Base-by-base conservation (phyloP, 2,797 vertebrate genomes). In the Agapornis canus region DNA sequence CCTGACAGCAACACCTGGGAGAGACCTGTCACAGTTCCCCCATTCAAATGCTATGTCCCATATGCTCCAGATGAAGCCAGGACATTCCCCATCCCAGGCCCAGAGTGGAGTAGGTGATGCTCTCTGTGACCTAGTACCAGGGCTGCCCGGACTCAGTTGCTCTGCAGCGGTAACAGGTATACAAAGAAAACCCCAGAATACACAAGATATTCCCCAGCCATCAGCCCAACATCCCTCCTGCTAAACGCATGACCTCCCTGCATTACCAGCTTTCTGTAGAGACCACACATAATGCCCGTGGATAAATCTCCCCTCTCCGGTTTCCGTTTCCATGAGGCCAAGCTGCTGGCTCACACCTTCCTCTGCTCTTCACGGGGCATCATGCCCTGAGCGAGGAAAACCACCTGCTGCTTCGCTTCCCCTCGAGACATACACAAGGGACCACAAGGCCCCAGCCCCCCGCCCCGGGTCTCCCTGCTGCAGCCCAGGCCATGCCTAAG, bases 271-370 rank as follows among this genome's bases (percentile, higher is more conserved):
- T 94, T 78, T 87, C 92, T 94, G 87, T 75, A 92, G 91, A 83
- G 95, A 94, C 94, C 95, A 94, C 90, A 95, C 94, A 96, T 83
- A 92, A 91, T 76, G 91, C 76, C 94, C 35, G 31, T 95, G 93
- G 89, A 93, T 80, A 95, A 95, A 87, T 77, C 71, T 92, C 73
- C 42, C 89, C 90, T 95, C 83, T 92, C 94, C 16, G 19, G 83
- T 94, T 97, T 96, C 92, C 31, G 0, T 92, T 87, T 95, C 94
- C 90, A 68, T 90, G 90, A 94, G 45, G 76, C 86, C 94, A 91
- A 92, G 43, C 75, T 95, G 75, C 89, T 92, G 86, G 86, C 92
- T 96, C 82, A 90, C 89, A 94, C 93, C 90, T 93, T 92, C 84
- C 72, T 70, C 82, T 8, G 18, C 76, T 91, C 91, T 78, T 93